Conservation (phyloP, 2,113 vertebrate genomes). For the Paratilapia polleni region DNA sequence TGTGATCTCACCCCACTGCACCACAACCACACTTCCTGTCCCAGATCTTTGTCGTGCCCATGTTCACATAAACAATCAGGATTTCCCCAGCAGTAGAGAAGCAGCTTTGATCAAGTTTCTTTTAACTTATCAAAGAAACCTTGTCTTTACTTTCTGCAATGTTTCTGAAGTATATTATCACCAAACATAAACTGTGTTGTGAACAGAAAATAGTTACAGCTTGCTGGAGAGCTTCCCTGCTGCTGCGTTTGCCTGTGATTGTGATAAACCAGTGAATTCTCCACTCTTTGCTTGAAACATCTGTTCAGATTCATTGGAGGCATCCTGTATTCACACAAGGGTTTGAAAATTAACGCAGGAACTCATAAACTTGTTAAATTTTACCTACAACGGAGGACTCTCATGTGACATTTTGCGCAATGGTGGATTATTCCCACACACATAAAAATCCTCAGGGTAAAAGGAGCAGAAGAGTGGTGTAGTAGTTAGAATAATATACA, state of each 20-base stretch:
- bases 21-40: neutral
- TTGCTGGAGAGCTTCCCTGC: neutral
- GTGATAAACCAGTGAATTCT: constrained; percentile 19
- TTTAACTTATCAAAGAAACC: neutral
- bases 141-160: neutral
- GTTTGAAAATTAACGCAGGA: neutral
- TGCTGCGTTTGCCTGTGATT: neutral
- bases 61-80: neutral
- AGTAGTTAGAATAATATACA: neutral
- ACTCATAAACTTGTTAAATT: constrained; percentile 21
- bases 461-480: neutral
- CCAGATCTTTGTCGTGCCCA: neutral
- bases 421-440: neutral
- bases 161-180: neutral
- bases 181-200: neutral
- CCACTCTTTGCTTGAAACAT: neutral
- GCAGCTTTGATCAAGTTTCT: neutral
- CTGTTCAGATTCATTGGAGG: neutral
- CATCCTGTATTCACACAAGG: neutral
- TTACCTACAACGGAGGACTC: constrained; percentile 7
- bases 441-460: neutral
- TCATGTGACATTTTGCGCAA: neutral
- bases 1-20: neutral
- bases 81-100: neutral
- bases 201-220: neutral